A percentile compares a stretch with the other conserved stretches of the same genome.
Conservation (phyloP, 2,113 vertebrate species). For the Dicentrarchus labrax region DNA sequence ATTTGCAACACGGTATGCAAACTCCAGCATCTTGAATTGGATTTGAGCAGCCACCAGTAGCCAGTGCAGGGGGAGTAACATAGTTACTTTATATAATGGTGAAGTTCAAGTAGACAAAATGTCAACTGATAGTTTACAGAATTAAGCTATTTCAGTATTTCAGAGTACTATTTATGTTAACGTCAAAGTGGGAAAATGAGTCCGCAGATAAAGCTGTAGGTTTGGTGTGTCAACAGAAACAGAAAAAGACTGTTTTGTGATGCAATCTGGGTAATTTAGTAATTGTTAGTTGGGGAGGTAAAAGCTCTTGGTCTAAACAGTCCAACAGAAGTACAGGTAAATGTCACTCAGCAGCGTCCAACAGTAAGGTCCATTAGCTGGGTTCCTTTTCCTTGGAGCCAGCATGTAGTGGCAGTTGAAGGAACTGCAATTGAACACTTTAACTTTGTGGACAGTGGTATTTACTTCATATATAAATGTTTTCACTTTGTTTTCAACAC, state of each 20-base stretch:
- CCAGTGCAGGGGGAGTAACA: too few species aligned
- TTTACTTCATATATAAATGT: not conserved
- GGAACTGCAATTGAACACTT: not conserved
- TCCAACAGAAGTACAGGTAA: not conserved
- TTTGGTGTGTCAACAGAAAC: not conserved
- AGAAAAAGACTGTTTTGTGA: not conserved
- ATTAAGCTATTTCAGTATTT: too few species aligned
- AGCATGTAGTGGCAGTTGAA: not conserved
- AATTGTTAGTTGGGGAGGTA: not conserved
- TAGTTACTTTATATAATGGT: too few species aligned
- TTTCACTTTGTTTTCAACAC: not conserved
- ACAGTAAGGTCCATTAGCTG: not conserved
- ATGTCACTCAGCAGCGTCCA: not conserved
- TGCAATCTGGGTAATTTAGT: not conserved
- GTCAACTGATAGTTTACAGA: too few species aligned
- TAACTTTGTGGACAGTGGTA: not conserved
- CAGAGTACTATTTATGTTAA: too few species aligned
- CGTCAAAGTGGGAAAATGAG: too few species aligned
- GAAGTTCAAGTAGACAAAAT: too few species aligned
- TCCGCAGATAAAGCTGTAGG: too few species aligned
- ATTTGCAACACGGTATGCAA: too few species aligned
- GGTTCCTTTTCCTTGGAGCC: too few species aligned
- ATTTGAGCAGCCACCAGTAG: too few species aligned
- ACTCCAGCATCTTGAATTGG: too few species aligned
- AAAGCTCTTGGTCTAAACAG: not conserved